phyloP scores from a whole-genome alignment of 2,888 invertebrate species.

The Brenthis hecate region DNA sequence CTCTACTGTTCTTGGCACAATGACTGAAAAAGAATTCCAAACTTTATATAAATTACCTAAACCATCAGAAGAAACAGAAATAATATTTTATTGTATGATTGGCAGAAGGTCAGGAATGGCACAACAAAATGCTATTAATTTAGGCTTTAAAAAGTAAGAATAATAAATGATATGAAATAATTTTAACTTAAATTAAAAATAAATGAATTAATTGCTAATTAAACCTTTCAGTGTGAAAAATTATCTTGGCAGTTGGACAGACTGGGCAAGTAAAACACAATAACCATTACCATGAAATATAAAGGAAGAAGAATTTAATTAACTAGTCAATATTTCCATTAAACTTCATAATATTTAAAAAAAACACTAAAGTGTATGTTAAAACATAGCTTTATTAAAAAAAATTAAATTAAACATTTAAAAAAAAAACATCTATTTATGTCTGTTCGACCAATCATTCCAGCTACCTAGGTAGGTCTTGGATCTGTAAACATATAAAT shows the following conservation, averaged over 20 bases:
- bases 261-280: constrained; percentile 74
- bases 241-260: constrained; percentile 83
- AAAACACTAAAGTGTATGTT: too few relatives aligned
- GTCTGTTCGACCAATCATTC: constrained; percentile 72
- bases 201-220: neutral
- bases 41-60: constrained; percentile 81
- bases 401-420: neutral
- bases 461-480: constrained; percentile 77
- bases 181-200: neutral
- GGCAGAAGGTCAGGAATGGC: constrained; percentile 86
- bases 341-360: neutral
- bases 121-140: constrained; percentile 78
- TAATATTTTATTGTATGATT: constrained; percentile 87
- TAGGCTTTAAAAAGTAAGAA: constrained; percentile 84
- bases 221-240: constrained; percentile 78
- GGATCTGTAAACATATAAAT: constrained; percentile 58
- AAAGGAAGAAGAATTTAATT: neutral
- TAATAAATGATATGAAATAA: neutral
- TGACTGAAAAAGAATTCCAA: constrained; percentile 80
- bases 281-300: constrained; percentile 24
- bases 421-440: constrained; percentile 32
- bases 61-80: constrained; percentile 80
- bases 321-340: neutral
- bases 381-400: too few relatives aligned
- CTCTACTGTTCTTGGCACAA: constrained; percentile 62